A percentile compares a stretch with the other conserved stretches of the same genome.
These are phyloP conservation scores for Tangara arthus DNA, from an alignment of 2,797 vertebrate genomes.

Conservation along the genomic window DNA sequence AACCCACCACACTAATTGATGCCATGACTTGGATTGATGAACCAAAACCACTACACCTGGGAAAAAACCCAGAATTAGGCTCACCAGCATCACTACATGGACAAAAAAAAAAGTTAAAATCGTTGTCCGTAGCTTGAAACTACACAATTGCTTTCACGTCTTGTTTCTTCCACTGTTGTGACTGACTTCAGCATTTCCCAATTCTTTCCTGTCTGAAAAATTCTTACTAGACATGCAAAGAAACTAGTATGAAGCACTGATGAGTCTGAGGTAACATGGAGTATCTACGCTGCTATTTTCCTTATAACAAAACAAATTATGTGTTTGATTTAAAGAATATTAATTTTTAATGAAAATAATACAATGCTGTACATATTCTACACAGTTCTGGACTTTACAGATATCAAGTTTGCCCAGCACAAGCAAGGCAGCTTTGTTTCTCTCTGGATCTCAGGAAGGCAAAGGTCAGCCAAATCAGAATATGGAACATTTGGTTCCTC, in stretches of 20 bases:
- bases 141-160: background rate
- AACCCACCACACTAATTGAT: background rate
- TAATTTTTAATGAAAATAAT: background rate
- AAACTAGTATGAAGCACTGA: rapidly evolving
- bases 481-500: conserved; percentile 60
- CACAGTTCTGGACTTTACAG: background rate
- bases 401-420: background rate
- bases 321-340: background rate
- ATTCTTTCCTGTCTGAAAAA: background rate
- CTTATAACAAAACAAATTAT: background rate
- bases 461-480: conserved; percentile 67
- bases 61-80: background rate
- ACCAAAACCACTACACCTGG: background rate
- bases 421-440: conserved; percentile 22
- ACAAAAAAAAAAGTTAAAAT: background rate
- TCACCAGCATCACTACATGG: background rate
- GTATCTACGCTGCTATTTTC: background rate
- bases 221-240: background rate
- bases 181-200: background rate
- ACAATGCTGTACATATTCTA: background rate
- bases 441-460: background rate
- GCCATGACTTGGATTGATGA: rapidly evolving
- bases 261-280: background rate
- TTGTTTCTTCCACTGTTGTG: background rate
- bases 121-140: background rate